A percentile compares a stretch with the other conserved stretches of the same genome.
Evolutionary conservation across 2,797 vertebrate genomes (phyloP).

Genomic region (Apodemus agrarius): DNA sequence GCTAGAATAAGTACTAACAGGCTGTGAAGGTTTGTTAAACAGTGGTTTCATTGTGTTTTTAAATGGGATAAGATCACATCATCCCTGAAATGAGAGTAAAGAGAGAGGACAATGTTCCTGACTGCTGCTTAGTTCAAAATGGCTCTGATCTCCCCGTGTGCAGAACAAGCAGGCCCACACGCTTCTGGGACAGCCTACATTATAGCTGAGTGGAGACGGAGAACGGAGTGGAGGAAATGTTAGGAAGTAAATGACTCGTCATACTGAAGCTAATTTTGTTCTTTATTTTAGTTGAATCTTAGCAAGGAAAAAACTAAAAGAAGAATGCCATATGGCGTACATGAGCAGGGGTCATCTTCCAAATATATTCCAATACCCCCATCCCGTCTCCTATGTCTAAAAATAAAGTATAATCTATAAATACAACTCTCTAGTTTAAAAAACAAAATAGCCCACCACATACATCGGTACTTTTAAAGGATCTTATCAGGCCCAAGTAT

Average conservation of each 20-base stretch:
- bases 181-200: neutral
- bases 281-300: conserved; percentile 25
- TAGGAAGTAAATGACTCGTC: neutral
- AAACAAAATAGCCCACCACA: neutral
- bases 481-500: neutral
- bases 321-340: neutral
- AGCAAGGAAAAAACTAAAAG: conserved; percentile 17
- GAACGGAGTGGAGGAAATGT: neutral
- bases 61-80: neutral
- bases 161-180: neutral
- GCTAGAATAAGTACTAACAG: neutral
- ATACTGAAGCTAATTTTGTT: conserved; percentile 27
- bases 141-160: neutral
- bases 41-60: neutral
- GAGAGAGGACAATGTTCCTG: neutral
- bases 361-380: conserved; percentile 4
- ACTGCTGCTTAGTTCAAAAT: conserved; percentile 1
- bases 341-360: conserved; percentile 9
- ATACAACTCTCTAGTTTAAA: neutral
- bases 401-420: neutral
- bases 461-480: neutral
- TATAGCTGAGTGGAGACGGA: neutral
- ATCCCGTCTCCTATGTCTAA: neutral
- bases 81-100: conserved; percentile 30
- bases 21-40: neutral